Base-by-base conservation (phyloP, 2,888 invertebrate genomes). In the Steinernema hermaphroditum region DNA sequence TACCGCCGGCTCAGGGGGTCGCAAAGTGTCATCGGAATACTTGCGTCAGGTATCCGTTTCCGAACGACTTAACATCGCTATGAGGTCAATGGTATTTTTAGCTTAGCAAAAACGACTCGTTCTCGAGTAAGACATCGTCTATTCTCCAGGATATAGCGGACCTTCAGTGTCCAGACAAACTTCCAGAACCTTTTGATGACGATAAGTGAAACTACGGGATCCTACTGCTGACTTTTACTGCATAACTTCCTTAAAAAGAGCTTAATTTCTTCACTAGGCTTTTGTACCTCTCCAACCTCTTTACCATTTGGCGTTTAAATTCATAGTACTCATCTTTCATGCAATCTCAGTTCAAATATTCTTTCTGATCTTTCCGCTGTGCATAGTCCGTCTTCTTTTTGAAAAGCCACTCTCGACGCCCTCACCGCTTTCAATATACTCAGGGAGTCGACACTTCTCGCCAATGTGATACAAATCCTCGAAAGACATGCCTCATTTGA, bases 51-150 rank as follows among this genome's bases (percentile, higher is more conserved):
- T 54, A 54, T 12, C 12, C 12, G 12, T 37, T 37, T 37, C 37
- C 37, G 37, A 37, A 37, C 6, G 37, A 37, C 6, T 37, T n/a
- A n/a, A n/a, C n/a, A n/a, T n/a, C n/a, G n/a, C n/a, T n/a, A n/a
- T n/a, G n/a, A n/a, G n/a, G n/a, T n/a, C 37, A 37, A 37, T 12
- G 37, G 12, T 37, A 37, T 37, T 24, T 54, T 24, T 24, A 54
- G 54, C 54, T 54, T 8, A 54, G 54, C 54, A 54, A 54, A 22
- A 54, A 54, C 16, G 54, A 54, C 54, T 54, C 54, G 6, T 54
- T 54, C 54, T 24, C 54, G 12, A 54, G 54, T 16, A 54, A 54
- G 27, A 54, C 54, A 2, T 22, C 22, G 22, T 54, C 54, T 8
- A 54, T 54, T 16, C 16, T 54, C 22, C 54, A 54, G 16, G 54